Evolutionary conservation across 2,113 vertebrate species (phyloP), one percentile per base, ranked within the genome.

Genomic region (Notothenia rossii): DNA sequence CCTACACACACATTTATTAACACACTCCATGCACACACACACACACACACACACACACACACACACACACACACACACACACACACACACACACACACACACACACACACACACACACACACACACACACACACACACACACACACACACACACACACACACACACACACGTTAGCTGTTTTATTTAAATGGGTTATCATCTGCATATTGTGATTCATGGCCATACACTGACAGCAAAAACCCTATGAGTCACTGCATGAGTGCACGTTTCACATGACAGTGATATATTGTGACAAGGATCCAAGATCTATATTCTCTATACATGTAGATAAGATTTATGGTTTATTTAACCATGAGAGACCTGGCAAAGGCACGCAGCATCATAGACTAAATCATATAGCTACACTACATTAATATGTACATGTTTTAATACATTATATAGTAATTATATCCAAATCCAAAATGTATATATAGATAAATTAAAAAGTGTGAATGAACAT

Each of bases 131-230:
- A 22, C 22, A 25, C 25, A 25, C 25, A 25, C 25, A 25, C 25
- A 25, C 70, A 15, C 33, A 60, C 53, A 70, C 15, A 40, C 36
- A 40, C 13, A 25, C 25, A 25, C 25, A 25, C 25, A 25, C 70
- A 15, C 33, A 60, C 53, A 70, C 15, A 40, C 36, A 40, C 13
- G n/a, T 50, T 53, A 50, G 56, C 70, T 53, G 45, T 62, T 49
- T 62, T 46, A 73, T 29, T 29, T 29, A 75, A 79, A 79, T 69
- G 25, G n/a, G 59, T 66, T 71, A n/a, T 40, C 29, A 67, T 77
- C 59, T 74, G 7, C 67, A 80, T 59, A 55, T 60, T 53, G 15
- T 20, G 49, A 79, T 46, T 45, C 45, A 61, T 79, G 56, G 55
- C 15, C 13, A 10, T 3, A 11, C 29, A n/a, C 13, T 25, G 15